Base-by-base conservation (phyloP, 2,797 vertebrate genomes). In the Morus bassanus region DNA sequence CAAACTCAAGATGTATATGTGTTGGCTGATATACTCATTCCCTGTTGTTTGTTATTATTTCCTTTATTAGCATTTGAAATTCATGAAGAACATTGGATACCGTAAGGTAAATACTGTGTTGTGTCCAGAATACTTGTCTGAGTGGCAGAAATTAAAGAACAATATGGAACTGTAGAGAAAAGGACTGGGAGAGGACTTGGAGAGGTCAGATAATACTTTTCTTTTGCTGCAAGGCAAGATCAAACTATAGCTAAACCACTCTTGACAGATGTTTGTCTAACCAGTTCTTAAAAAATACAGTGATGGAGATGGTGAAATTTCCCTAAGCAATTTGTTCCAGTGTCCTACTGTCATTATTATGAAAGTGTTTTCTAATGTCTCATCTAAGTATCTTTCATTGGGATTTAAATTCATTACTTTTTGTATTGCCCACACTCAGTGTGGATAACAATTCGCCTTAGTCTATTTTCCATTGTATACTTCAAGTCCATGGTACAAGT, bases 31-130 rank as follows among this genome's bases (percentile, higher is more conserved):
- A 43, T 56, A 88, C 80, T 93, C 28, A 4, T 76, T 86, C 92
- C 69, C 61, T 37, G 37, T 93, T 94, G 69, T 78, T 92, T 96
- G 63, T 91, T 95, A 67, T 93, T 85, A 85, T 85, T 95, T 93
- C 78, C 69, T 88, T 95, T 94, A 85, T 94, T 96, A 94, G 60
- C 59, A 75, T 92, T 96, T 95, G 86, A 96, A 96, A 95, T 95
- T 85, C 77, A 67, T 91, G 59, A 78, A 79, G 80, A 88, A 61
- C 64, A 63, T 61, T 64, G 76, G 65, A 95, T 95, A 77, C 64
- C 19, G 1, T 79, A 88, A 91, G 78, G 61, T 92, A 92, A 93
- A 94, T 51, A 60, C 17, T 81, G 28, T 69, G 15, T 72, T 83
- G 50, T 77, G 68, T 88, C 92, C 84, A 63, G 46, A 85, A 91